phyloP scores from a whole-genome alignment of 2,888 invertebrate genomes.

The Pasiphila rectangulata region DNA sequence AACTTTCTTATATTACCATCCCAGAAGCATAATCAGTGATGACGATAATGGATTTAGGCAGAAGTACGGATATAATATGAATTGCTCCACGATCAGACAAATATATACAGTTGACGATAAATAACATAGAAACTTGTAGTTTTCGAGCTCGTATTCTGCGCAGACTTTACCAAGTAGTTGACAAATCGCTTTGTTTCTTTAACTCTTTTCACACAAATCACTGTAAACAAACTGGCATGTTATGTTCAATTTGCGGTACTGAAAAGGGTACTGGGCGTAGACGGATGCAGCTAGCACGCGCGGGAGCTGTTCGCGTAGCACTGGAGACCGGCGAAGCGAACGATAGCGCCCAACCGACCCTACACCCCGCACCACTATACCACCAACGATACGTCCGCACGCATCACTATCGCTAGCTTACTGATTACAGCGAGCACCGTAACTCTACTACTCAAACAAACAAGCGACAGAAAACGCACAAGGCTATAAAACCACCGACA shows the following conservation, averaged over 20 bases:
- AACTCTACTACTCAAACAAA: conserved; percentile 31
- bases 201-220: conserved; percentile 64
- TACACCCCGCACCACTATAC: conserved; percentile 63
- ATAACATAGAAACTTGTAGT: conserved; percentile 8
- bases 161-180: conserved; percentile 41
- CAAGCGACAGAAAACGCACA: conserved; percentile 34
- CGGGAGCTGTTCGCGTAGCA: conserved; percentile 68
- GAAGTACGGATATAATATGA: conserved; percentile 39
- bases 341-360: conserved; percentile 75
- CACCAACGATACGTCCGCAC: conserved; percentile 43
- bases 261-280: conserved; percentile 39
- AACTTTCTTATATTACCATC: conserved; percentile 13
- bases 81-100: conserved; percentile 38
- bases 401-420: conserved; percentile 40
- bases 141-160: conserved; percentile 8
- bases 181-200: conserved; percentile 49
- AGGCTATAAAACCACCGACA: conserved; percentile 48
- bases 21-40: not conserved
- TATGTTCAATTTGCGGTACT: conserved; percentile 55
- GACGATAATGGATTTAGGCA: conserved; percentile 39
- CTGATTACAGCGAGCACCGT: conserved; percentile 25
- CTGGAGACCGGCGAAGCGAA: conserved; percentile 75
- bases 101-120: conserved; percentile 36
- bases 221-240: conserved; percentile 63
- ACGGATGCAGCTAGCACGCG: conserved; percentile 67